Conservation (phyloP, 2,888 invertebrate species). For the Drosophila suboccidentalis region DNA sequence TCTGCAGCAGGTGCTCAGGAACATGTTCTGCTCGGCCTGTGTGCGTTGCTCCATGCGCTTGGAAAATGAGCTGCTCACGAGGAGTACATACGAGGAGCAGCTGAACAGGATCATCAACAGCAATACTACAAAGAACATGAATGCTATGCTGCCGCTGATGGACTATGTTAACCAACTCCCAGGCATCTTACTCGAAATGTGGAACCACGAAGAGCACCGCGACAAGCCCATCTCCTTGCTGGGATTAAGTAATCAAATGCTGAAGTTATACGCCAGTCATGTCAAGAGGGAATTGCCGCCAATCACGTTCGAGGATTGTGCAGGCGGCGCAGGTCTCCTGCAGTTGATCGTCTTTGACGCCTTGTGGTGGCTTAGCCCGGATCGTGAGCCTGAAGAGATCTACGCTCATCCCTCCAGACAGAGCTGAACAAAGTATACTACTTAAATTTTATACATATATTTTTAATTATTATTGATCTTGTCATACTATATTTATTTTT, state of each 20-base stretch:
- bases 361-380: constrained; percentile 36
- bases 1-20: constrained; percentile 30
- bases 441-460: background rate
- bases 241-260: constrained; percentile 27
- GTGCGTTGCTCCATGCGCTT: constrained; percentile 40
- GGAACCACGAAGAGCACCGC: constrained; percentile 45
- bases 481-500: constrained; percentile 36
- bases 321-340: constrained; percentile 43
- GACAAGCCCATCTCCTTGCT: constrained; percentile 37
- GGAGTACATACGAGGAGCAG: constrained; percentile 37
- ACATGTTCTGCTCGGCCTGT: constrained; percentile 45
- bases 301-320: constrained; percentile 50
- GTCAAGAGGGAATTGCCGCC: constrained; percentile 41
- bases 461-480: background rate
- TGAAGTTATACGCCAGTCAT: constrained; percentile 35
- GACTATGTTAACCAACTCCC: constrained; percentile 47
- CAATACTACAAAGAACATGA: constrained; percentile 39
- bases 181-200: constrained; percentile 37
- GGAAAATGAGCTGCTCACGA: constrained; percentile 12
- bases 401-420: background rate
- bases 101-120: constrained; percentile 28
- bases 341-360: constrained; percentile 49
- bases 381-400: constrained; percentile 31
- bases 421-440: background rate
- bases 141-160: constrained; percentile 29